Evolutionary conservation across 2,113 vertebrate genomes (phyloP), one percentile per base, ranked within the genome.

Genomic region (Prochilodus magdalenae): DNA sequence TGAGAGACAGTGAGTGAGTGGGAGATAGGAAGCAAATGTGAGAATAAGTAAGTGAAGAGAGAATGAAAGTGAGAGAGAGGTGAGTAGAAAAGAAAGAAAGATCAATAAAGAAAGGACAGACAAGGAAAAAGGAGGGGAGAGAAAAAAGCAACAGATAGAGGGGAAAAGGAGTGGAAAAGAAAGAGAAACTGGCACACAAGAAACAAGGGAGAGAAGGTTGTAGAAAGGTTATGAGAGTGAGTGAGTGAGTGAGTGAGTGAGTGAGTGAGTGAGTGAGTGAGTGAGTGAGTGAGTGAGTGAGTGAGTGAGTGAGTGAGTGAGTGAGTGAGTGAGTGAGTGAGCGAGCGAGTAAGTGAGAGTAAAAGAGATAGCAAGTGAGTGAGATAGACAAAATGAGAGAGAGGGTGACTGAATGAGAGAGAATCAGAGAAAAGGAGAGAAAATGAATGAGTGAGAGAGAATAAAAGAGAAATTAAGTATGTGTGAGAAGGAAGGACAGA

Each of bases 311-410:
- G 40, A 70, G 44, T 53, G 57, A 33, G 22, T 80, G 78, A 30
- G 74, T 65, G 40, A 47, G 57, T 47, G n/a, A 27, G 24, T 15
- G 7, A 69, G 24, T 27, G 27, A 27, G 11, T 27, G 24, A 67
- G 59, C 55, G n/a, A 71, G 74, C 10, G 26, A 69, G 29, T 60
- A 40, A 70, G 47, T 13, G 63, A 63, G 49, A 65, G 26, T 72
- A 40, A n/a, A 15, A 7, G 62, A 49, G 18, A 67, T 4, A 36
- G 36, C n/a, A n/a, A 36, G 7, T 36, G 36, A 36, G 36, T 7
- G 7, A 36, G 36, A 36, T 7, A 36, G 7, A 36, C 36, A 33
- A 10, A 44, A 3, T 3, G 40, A 7, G 4, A 10, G 8, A 44
- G 40, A 44, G 8, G 6, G 6, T 4, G 33, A 36, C 51, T n/a